Percentiles rank a stretch among this genome's conserved stretches.
Conservation (phyloP, 1,140 invertebrate species). For the Semibalanus balanoides region DNA sequence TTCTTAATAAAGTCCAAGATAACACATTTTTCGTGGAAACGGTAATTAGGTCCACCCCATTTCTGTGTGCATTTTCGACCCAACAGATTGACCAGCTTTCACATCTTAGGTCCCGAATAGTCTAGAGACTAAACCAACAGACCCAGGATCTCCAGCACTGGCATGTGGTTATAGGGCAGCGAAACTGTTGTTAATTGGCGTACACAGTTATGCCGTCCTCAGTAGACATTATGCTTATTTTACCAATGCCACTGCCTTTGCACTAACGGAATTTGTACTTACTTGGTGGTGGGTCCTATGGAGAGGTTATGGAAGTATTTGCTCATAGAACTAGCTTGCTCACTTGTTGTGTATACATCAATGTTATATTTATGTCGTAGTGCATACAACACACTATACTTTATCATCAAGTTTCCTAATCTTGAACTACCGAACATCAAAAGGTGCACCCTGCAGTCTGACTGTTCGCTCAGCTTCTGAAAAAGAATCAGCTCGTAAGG, state of each 20-base stretch:
- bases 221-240: too few relatives aligned
- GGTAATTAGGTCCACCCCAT: too few relatives aligned
- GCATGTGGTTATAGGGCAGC: neutral
- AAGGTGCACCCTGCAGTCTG: neutral
- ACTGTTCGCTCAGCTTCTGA: neutral
- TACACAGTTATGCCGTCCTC: too few relatives aligned
- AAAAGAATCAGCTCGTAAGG: too few relatives aligned
- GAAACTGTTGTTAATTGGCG: neutral
- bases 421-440: neutral
- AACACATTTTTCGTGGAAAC: too few relatives aligned
- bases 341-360: neutral
- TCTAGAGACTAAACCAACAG: too few relatives aligned
- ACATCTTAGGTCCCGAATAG: too few relatives aligned
- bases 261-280: neutral
- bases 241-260: too few relatives aligned
- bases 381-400: conserved; percentile 1
- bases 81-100: too few relatives aligned
- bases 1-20: too few relatives aligned
- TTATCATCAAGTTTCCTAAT: neutral
- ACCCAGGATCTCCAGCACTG: too few relatives aligned
- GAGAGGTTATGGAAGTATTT: neutral
- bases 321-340: neutral
- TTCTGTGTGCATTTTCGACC: too few relatives aligned
- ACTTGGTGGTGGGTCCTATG: neutral
- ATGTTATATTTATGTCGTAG: neutral